Percentiles rank a stretch among this genome's conserved stretches.
Conservation (phyloP, 2,113 vertebrate species). For the Oreochromis niloticus region DNA sequence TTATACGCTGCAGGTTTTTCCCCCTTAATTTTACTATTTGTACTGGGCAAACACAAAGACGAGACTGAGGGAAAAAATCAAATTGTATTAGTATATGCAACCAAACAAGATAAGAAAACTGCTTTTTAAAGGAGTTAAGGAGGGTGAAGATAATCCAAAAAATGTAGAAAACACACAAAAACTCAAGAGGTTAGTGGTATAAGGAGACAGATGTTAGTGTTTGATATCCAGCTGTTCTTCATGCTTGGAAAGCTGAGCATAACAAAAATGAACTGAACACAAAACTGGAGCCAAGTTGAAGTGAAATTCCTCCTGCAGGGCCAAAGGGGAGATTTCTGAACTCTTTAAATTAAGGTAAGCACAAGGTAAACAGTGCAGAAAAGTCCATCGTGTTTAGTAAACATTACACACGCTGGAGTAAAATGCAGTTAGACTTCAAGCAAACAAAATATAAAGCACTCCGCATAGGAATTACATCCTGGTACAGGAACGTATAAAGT, state of each 20-base stretch:
- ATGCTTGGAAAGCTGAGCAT: not conserved
- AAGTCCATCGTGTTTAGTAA: not conserved
- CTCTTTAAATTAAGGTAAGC: not conserved
- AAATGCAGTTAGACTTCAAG: not conserved
- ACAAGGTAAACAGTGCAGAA: not conserved
- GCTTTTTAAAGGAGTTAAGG: not conserved
- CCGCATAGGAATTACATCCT: not conserved
- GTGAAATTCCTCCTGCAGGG: slow-evolving; percentile 3
- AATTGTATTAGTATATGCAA: not conserved
- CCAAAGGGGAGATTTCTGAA: not conserved
- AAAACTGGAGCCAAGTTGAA: not conserved
- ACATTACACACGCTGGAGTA: not conserved
- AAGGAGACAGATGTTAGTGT: slow-evolving; percentile 12
- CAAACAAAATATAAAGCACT: not conserved
- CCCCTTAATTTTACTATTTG: not conserved
- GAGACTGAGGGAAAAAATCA: not conserved
- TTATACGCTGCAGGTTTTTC: not conserved
- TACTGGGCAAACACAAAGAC: not conserved
- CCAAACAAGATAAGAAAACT: not conserved
- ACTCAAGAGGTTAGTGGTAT: not conserved
- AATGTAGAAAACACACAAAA: not conserved
- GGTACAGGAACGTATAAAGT: not conserved
- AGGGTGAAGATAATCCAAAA: slow-evolving; percentile 7
- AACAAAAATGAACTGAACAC: not conserved
- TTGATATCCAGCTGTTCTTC: not conserved